Percentiles rank a stretch among this genome's conserved stretches.
Conservation (phyloP, 2,888 invertebrate species). For the Zootermopsis nevadensis region DNA sequence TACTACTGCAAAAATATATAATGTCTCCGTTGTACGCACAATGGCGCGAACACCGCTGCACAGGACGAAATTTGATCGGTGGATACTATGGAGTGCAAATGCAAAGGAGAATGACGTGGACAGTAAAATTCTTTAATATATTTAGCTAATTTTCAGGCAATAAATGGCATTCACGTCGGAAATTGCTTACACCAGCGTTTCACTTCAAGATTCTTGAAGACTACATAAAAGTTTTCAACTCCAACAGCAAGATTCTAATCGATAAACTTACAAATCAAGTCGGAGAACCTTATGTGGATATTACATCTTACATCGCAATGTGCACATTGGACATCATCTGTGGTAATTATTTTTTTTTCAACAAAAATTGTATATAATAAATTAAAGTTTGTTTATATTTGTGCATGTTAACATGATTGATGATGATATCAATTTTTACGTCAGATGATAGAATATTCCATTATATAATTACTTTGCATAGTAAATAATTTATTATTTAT, state of each 20-base stretch:
- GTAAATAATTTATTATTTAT: too few relatives aligned
- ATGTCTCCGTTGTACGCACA: too few relatives aligned
- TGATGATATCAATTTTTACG: too few relatives aligned
- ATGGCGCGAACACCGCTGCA: too few relatives aligned
- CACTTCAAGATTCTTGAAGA: constrained; percentile 49
- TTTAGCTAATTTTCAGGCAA: constrained; percentile 28
- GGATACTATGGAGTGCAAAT: too few relatives aligned
- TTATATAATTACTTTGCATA: too few relatives aligned
- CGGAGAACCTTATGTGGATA: constrained; percentile 6
- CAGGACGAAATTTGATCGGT: too few relatives aligned
- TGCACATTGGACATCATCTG: constrained; percentile 51
- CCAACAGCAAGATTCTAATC: constrained; percentile 42
- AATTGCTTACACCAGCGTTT: constrained; percentile 50
- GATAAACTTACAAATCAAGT: constrained; percentile 13
- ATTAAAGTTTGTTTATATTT: not conserved
- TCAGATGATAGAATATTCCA: too few relatives aligned
- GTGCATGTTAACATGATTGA: too few relatives aligned
- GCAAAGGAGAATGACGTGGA: too few relatives aligned
- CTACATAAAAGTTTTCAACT: constrained; percentile 40
- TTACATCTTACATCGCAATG: constrained; percentile 27
- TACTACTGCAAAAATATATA: too few relatives aligned
- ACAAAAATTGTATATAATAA: not conserved
- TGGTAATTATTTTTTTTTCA: constrained; percentile 16
- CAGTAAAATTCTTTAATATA: not conserved
- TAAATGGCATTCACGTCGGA: constrained; percentile 46